Evolutionary conservation across 2,888 invertebrate genomes (phyloP).

Genomic region (Choreutis nemorana): DNA sequence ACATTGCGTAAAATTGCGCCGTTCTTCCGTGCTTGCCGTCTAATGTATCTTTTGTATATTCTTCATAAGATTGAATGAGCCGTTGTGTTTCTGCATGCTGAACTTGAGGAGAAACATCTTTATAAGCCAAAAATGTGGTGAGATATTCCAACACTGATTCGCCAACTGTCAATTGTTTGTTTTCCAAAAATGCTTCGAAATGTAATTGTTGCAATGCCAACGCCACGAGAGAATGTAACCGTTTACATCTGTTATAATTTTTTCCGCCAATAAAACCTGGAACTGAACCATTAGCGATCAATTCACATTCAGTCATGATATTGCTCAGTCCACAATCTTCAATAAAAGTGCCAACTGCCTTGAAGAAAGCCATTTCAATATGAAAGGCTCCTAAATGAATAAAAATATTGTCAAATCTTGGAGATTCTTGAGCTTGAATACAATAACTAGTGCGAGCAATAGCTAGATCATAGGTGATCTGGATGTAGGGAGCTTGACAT

Average conservation of each 20-base stretch:
- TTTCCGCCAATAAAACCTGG: constrained; percentile 19
- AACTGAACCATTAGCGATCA: constrained; percentile 17
- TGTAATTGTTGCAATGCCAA: constrained; percentile 18
- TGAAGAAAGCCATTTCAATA: constrained; percentile 19
- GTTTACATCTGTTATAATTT: constrained; percentile 22
- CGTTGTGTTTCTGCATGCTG: constrained; percentile 19
- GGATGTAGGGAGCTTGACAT: constrained; percentile 15
- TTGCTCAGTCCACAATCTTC: constrained; percentile 18
- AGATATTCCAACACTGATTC: constrained; percentile 17
- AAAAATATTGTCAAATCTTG: constrained; percentile 20
- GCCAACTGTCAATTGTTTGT: constrained; percentile 13
- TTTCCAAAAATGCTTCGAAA: constrained; percentile 16
- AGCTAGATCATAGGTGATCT: constrained; percentile 20
- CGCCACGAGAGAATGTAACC: constrained; percentile 17
- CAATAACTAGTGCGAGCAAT: constrained; percentile 14
- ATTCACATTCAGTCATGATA: constrained; percentile 10
- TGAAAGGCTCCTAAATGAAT: constrained; percentile 20
- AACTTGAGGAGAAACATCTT: constrained; percentile 22
- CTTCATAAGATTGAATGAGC: constrained; percentile 19
- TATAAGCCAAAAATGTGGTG: constrained; percentile 26
- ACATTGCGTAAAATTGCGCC: constrained; percentile 13
- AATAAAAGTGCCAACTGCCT: constrained; percentile 20
- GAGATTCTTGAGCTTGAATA: constrained; percentile 16
- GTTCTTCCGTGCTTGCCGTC: constrained; percentile 13
- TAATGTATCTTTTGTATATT: constrained; percentile 12